Conservation (phyloP, 2,797 vertebrate genomes). For the Mormyrops boulengeri region DNA sequence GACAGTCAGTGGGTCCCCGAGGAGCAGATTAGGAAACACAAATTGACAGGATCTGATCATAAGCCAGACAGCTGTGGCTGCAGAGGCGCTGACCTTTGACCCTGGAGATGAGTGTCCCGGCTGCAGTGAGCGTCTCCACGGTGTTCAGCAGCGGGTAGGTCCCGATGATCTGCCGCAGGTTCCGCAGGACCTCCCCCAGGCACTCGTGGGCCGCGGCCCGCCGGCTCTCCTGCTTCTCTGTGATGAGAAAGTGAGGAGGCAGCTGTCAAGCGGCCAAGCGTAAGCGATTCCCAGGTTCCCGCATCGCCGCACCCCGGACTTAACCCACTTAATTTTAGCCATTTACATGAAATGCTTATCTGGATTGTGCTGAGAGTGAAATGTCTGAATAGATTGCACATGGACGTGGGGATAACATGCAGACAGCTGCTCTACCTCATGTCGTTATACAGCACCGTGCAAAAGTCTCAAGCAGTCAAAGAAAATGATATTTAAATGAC, state of each 20-base stretch:
- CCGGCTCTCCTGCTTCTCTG: conserved; percentile 76
- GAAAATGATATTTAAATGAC: neutral
- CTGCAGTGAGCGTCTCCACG: conserved; percentile 85
- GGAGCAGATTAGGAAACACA: neutral
- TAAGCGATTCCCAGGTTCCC: neutral
- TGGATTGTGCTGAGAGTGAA: neutral
- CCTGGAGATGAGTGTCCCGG: conserved; percentile 88
- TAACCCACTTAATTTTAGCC: neutral
- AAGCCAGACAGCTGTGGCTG: neutral
- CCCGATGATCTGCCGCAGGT: conserved; percentile 83
- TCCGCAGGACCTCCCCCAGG: conserved; percentile 82
- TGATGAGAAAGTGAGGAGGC: neutral
- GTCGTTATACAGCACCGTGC: neutral
- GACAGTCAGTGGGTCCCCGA: neutral
- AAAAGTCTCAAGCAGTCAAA: neutral
- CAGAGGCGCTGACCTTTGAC: conserved; percentile 79
- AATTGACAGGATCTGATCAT: neutral
- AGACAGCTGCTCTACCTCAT: neutral
- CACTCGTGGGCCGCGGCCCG: conserved; percentile 80
- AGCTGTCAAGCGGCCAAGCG: neutral
- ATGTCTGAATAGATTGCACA: neutral
- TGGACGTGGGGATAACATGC: neutral
- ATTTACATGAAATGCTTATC: neutral
- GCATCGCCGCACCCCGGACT: neutral
- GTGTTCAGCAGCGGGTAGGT: conserved; percentile 92